Base-by-base conservation (phyloP, 1,140 invertebrate species). In the Portunus trituberculatus region DNA sequence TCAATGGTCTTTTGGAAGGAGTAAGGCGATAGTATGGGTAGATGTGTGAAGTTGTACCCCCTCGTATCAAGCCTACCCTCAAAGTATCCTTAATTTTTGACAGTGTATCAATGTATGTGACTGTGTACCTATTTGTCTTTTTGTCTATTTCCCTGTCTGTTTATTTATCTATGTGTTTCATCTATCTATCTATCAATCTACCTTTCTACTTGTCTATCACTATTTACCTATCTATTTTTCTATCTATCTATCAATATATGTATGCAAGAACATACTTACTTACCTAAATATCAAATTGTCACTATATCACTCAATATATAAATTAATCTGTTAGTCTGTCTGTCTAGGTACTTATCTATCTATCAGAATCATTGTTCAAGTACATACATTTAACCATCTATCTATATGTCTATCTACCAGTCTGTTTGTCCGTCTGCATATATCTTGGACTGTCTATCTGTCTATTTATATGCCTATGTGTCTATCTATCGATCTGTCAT, bases 141-240 rank as follows among this genome's bases (percentile, higher is more conserved):
- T 46, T 91, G 0, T 39, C 4, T 91, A 6, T 16, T 52, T 91
- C 12, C 14, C 89, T 91, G 46, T 32, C n/a, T 12, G n/a, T 39
- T 39, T 91, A 91, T 46, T 39, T 91, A 29, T 88, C 87, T 29
- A 29, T 88, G 16, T 29, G 12, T 88, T 39, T 88, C 4, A 8
- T 46, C 45, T 91, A 45, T 48, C 48, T 92, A 59, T 48, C 90
- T 92, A 92, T 52, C 90, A 48, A 52, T n/a, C 20, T 6, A 84
- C 83, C 83, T 84, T 67, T 32, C 88, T 90, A 90, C 28, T 45
- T 90, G 12, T 87, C 86, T 16, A 16, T 87, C 46, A 29, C 7
- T 59, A 32, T 92, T 14, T 39, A 14, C 39, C 45, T 91, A 45
- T 48, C 48, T 92, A 59, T 48, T 45, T 92, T 67, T 52, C 90